phyloP scores from a whole-genome alignment of 2,888 invertebrate genomes.

The Drosophila tanythrix region DNA sequence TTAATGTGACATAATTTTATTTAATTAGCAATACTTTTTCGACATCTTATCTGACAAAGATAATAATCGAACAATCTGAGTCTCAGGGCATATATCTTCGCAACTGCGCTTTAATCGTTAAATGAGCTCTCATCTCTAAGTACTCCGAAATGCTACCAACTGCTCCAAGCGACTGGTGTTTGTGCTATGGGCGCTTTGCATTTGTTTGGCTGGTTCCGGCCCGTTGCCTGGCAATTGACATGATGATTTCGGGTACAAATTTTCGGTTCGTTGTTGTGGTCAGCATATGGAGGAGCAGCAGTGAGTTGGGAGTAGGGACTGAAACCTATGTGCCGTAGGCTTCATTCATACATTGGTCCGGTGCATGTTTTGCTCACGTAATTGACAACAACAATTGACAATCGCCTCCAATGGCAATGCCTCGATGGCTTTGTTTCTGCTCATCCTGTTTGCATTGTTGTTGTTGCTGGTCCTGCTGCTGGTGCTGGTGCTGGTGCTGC shows the following conservation, averaged over 20 bases:
- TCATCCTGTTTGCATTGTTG: slow-evolving; percentile 11
- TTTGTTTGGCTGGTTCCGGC: slow-evolving; percentile 59
- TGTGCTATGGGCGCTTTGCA: slow-evolving; percentile 43
- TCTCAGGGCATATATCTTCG: neutral
- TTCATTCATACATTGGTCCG: slow-evolving; percentile 43
- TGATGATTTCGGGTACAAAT: slow-evolving; percentile 67
- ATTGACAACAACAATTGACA: slow-evolving; percentile 78
- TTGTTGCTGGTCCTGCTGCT: neutral
- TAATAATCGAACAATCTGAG: neutral
- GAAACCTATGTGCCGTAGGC: slow-evolving; percentile 6
- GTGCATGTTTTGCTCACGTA: slow-evolving; percentile 76
- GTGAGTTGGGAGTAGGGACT: neutral
- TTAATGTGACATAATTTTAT: neutral
- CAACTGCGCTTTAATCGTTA: neutral
- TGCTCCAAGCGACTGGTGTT: slow-evolving; percentile 34
- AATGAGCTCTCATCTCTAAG: slow-evolving; percentile 30
- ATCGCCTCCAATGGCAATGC: slow-evolving; percentile 61
- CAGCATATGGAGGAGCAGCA: slow-evolving; percentile 25
- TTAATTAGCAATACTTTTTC: neutral
- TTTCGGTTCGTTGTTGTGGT: slow-evolving; percentile 53
- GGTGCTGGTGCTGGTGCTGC: neutral
- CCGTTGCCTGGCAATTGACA: slow-evolving; percentile 63
- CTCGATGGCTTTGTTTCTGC: slow-evolving; percentile 21
- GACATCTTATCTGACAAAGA: neutral
- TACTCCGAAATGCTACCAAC: neutral